Base-by-base conservation (phyloP, 2,888 invertebrate genomes). In the Eupithecia vulgata region DNA sequence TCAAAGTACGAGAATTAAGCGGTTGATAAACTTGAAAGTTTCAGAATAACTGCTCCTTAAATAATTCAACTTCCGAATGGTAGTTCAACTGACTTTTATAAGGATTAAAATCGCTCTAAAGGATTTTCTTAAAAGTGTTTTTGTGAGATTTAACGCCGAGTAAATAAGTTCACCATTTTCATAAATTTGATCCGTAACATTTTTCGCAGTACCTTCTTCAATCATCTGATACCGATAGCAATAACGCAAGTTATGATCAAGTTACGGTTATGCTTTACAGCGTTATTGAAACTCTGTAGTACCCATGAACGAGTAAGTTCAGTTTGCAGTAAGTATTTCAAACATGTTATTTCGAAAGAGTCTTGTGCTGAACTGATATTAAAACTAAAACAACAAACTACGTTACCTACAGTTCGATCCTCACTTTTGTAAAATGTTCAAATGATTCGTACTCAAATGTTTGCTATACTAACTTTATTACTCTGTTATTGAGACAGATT, bases 21-120 rank as follows among this genome's bases (percentile, higher is more conserved):
- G 73, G 70, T 70, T 68, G 64, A 74, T 74, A 74, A 68, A 70
- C 68, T 68, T 70, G 64, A 74, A 73, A 74, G 57, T 74, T 74
- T 74, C 59, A 48, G 65, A 65, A 71, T 71, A 74, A 67, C 69
- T 42, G 35, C 70, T 73, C 13, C 73, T 59, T 45, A 45, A 69
- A 71, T 67, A 71, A 74, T 74, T 74, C 65, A 66, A 48, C 65
- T 66, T 71, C 67, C 30, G 25, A 73, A 70, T 67, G 64, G 42
- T 61, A 73, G 48, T 73, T 70, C 67, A 73, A 66, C 61, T 48
- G 61, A 48, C 72, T 73, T 66, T 70, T 73, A 73, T 67, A 73
- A 67, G 52, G 61, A 73, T 67, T 73, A 57, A 64, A 73, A 70
- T 67, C 62, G 37, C 61, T 61, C 48, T 66, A 67, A 68, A 66